Percentiles rank a stretch among this genome's conserved stretches.
phyloP scores from a whole-genome alignment of 92 coral and sea anemone species.

The Ricordea florida region DNA sequence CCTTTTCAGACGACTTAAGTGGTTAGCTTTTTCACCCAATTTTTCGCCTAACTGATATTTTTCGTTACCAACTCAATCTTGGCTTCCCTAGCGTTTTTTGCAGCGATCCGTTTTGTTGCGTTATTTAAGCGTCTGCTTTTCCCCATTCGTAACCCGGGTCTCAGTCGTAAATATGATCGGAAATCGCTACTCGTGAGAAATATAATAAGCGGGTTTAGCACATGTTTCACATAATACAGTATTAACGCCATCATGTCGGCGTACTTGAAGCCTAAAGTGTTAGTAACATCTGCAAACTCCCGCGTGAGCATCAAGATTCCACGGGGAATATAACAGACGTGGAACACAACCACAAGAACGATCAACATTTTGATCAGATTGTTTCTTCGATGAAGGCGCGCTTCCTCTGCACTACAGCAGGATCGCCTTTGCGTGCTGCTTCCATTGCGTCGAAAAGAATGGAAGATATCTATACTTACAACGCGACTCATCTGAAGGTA shows the following conservation, averaged over 20 bases:
- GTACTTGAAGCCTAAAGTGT: neutral
- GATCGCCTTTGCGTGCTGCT: neutral
- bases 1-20: no score
- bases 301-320: slow-evolving; percentile 45
- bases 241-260: slow-evolving; percentile 14
- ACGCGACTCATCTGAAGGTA: slow-evolving; percentile 26
- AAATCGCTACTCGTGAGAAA: slow-evolving; percentile 59
- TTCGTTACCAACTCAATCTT: no score
- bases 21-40: no score
- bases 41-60: no score
- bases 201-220: slow-evolving; percentile 62
- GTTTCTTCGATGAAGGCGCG: no score
- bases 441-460: no score
- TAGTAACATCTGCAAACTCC: slow-evolving; percentile 31
- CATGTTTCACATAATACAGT: slow-evolving; percentile 57
- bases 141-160: neutral
- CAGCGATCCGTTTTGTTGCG: neutral
- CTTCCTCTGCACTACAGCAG: no score
- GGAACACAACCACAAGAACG: slow-evolving; percentile 42
- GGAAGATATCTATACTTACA: neutral
- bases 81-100: no score
- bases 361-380: slow-evolving; percentile 23
- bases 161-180: slow-evolving; percentile 6
- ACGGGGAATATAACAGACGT: slow-evolving; percentile 62
- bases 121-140: neutral